Evolutionary conservation across 1,140 invertebrate genomes (phyloP).

Genomic region (Macrocentrus cingulum): DNA sequence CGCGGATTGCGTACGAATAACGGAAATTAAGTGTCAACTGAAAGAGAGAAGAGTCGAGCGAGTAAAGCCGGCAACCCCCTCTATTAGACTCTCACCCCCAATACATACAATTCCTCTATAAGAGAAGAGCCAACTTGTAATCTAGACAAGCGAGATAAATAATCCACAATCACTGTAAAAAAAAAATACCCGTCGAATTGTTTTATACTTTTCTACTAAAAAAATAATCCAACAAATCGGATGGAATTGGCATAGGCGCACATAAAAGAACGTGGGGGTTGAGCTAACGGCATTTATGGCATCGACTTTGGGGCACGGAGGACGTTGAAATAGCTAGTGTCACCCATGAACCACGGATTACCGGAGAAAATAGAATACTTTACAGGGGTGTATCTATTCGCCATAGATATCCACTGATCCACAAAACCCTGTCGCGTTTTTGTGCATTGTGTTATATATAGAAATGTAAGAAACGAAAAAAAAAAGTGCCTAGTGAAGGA

Average conservation of each 20-base stretch:
- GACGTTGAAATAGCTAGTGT: conserved; percentile 25
- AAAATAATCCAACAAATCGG: too few species aligned
- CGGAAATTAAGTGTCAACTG: conserved; percentile 61
- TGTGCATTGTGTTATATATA: conserved; percentile 7
- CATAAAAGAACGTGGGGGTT: too few species aligned
- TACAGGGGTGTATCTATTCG: conserved; percentile 14
- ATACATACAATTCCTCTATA: too few species aligned
- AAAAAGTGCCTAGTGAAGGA: neutral
- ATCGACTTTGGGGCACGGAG: too few species aligned
- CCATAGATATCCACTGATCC: conserved; percentile 5
- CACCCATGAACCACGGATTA: conserved; percentile 24
- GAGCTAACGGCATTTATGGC: too few species aligned
- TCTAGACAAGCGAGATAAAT: too few species aligned
- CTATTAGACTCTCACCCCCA: conserved; percentile 3
- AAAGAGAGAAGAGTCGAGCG: conserved; percentile 50
- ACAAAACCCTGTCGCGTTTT: conserved; percentile 3
- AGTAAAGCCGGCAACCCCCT: conserved; percentile 23
- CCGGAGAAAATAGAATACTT: conserved; percentile 23
- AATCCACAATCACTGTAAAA: too few species aligned
- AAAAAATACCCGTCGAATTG: too few species aligned
- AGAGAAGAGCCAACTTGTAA: too few species aligned
- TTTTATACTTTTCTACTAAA: too few species aligned
- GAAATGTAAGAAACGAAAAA: conserved; percentile 2
- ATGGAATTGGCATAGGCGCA: too few species aligned
- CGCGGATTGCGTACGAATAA: conserved; percentile 55